phyloP scores from a whole-genome alignment of 2,113 vertebrate species.

The Vulpes ferrilata region DNA sequence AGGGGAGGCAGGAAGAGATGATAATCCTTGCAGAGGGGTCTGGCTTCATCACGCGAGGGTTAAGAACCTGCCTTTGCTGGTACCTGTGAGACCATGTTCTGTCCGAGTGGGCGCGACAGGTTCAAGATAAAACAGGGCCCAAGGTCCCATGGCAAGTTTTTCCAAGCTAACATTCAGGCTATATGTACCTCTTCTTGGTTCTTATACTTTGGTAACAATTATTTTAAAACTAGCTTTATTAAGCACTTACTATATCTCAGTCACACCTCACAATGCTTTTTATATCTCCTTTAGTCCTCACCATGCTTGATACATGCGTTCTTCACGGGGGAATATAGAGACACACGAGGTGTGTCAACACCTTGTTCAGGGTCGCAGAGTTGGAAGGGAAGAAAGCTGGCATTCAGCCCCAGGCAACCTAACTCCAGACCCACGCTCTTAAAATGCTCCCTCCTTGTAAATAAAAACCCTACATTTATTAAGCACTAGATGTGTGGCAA shows the following conservation, averaged over 20 bases:
- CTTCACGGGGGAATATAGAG: neutral
- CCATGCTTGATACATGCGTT: rapidly evolving
- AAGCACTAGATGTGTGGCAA: neutral
- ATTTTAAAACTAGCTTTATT: neutral
- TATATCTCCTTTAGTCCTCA: neutral
- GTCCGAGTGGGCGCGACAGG: neutral
- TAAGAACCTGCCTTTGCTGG: neutral
- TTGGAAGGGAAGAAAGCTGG: neutral
- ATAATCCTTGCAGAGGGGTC: neutral
- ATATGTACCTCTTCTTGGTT: neutral
- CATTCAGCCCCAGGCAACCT: neutral
- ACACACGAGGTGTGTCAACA: neutral
- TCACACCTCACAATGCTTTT: neutral
- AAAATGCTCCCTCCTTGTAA: neutral
- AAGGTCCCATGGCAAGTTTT: neutral
- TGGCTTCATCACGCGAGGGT: neutral
- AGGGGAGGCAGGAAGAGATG: neutral
- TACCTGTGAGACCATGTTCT: neutral
- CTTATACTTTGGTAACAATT: neutral
- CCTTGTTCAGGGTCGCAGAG: neutral
- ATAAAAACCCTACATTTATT: neutral
- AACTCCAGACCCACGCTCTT: neutral
- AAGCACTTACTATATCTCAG: neutral
- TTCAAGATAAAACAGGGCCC: neutral
- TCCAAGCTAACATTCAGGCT: neutral